Evolutionary conservation across 2,888 invertebrate genomes (phyloP).

Genomic region (Torymus tubicola): DNA sequence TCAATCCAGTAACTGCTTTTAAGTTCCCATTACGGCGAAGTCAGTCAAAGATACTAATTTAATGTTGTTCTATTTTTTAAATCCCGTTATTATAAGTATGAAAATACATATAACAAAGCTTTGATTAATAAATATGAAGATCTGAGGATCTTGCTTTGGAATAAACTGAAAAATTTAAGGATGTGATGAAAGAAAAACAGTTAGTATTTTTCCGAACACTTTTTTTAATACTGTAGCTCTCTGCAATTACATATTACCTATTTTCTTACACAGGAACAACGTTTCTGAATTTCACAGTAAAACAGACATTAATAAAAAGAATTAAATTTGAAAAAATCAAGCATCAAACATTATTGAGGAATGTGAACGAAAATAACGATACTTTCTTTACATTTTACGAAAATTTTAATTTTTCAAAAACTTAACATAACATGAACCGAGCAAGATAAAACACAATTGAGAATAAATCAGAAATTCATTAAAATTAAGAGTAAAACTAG

Average conservation of each 20-base stretch:
- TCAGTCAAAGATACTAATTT: neutral
- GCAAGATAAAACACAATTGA: too few species aligned
- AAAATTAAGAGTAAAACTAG: too few species aligned
- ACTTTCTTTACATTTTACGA: too few species aligned
- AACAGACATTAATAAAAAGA: neutral
- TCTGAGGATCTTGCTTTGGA: too few species aligned
- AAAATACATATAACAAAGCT: too few species aligned
- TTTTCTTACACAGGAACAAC: constrained; percentile 15
- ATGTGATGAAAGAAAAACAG: neutral
- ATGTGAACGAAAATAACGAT: too few species aligned
- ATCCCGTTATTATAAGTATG: too few species aligned
- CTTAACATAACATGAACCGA: too few species aligned
- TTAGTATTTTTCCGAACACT: constrained; percentile 14
- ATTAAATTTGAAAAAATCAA: constrained; percentile 4
- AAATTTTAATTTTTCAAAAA: too few species aligned
- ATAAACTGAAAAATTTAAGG: neutral
- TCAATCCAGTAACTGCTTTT: neutral
- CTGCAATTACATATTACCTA: constrained; percentile 47
- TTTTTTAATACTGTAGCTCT: constrained; percentile 38
- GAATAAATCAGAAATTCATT: too few species aligned
- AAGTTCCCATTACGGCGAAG: neutral
- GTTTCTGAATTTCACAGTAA: constrained; percentile 16
- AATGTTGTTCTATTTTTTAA: too few species aligned
- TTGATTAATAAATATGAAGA: too few species aligned
- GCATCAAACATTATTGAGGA: neutral